Evolutionary conservation across 2,888 invertebrate species (phyloP), one percentile per base, ranked within the genome.

Genomic region (Erebia palarica): DNA sequence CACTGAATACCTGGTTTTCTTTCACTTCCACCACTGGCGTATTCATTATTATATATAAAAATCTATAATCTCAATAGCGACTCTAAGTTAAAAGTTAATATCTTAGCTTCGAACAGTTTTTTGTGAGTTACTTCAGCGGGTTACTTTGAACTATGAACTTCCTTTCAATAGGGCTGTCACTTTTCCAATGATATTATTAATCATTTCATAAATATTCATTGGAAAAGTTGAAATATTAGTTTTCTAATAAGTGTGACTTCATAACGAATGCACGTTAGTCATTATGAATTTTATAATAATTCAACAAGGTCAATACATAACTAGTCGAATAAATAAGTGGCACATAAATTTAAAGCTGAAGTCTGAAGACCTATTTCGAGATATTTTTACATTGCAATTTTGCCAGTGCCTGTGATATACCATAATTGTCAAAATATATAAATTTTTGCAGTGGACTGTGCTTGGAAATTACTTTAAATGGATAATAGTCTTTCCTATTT

Each of bases 131-230:
- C 36, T 53, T 42, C 68, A 74, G 67, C 53, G 71, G 72, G 65
- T 63, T 68, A 57, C 55, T 66, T 51, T 73, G 69, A 70, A 73
- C 74, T 72, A 21, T 71, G 63, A 72, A 36, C 57, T 58, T 65
- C 68, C 72, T 70, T 65, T 65, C 68, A 61, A 3, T 57, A 66
- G 66, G 66, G 66, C 47, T 66, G 57, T 21, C 66, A 66, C 63
- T 9, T 13, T 47, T 21, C 14, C 3, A 21, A 63, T 14, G 8
- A 49, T 18, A 18, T 18, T 18, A 55, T 49, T 63, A 49, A 63
- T 63, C 49, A 49, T 21, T 21, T 7, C 16, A 21, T 7, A 49
- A 61, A 14, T 49, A 63, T 13, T 49, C 21, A 21, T n/a, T 21
- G 49, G 61, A 63, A 63, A 63, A 61, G 47, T 47, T 47, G 5